Base-by-base conservation (phyloP, 2,888 invertebrate genomes). In the Meliscaeva auricollis region DNA sequence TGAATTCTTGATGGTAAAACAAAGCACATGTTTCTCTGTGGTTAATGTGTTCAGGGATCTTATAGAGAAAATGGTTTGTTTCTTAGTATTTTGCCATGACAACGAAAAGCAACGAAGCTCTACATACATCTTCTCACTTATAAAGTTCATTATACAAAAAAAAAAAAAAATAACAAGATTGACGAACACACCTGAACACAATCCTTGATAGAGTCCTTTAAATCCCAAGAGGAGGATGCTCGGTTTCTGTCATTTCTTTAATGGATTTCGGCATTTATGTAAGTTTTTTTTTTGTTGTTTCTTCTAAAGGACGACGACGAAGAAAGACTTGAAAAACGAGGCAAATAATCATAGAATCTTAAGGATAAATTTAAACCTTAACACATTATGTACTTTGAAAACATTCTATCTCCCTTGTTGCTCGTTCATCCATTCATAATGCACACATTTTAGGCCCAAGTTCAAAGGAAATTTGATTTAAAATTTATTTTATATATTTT, bases 21-120 rank as follows among this genome's bases (percentile, higher is more conserved):
- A 62, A 52, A 75, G 35, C 48, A 64, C 62, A 56, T 81, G 62
- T 66, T 44, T 75, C 35, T 30, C 38, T 48, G 62, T 41, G 32
- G 72, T 41, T 58, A 48, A 60, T 77, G 50, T 48, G 56, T 48
- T 64, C 35, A 30, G 41, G 15, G 60, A 60, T 62, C 50, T 38
- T 56, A 32, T 46, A 13, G 30, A 54, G 8, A 26, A 6, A 52
- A 22, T 41, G 13, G 68, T 52, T 15, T 66, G 5, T 38, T 38
- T 38, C 35, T 38, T 11, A 9, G 35, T 7, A 38, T 54, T 52
- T 69, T 13, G n/a, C 38, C 15, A 15, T 66, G 48, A 22, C 20
- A 50, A 50, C n/a, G 3, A 35, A n/a, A 38, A 32, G 13, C n/a
- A 8, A 44, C 9, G 32, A 41, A 44, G 1, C 35, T 38, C 11